These are phyloP conservation scores for Aphis craccivora DNA, from an alignment of 1,140 invertebrate genomes.

Conservation along the genomic window DNA sequence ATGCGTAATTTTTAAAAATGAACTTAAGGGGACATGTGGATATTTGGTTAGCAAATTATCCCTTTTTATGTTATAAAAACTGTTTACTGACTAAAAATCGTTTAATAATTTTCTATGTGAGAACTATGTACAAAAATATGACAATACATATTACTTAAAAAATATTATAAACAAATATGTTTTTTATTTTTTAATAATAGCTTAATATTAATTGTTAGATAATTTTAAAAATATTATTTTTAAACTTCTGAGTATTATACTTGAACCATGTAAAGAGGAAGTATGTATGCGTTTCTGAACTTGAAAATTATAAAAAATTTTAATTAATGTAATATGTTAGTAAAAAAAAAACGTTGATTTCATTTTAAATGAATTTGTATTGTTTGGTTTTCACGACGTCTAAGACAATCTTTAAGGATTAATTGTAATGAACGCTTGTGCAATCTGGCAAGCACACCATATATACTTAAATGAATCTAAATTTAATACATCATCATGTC, in stretches of 20 bases:
- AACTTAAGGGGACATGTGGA: background rate
- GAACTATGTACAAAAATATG: no score
- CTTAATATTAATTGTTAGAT: background rate
- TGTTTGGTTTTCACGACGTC: background rate
- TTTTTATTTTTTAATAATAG: no score
- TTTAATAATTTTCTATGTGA: background rate
- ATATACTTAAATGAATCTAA: conserved; percentile 17
- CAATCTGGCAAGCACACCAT: background rate
- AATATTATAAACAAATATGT: background rate
- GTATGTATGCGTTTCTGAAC: background rate
- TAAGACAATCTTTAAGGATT: background rate
- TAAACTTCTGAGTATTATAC: background rate
- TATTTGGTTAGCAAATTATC: background rate
- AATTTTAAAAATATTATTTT: background rate
- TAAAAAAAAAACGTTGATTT: background rate
- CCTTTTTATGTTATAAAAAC: background rate
- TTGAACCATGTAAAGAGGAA: background rate
- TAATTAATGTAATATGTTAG: background rate
- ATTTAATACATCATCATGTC: background rate
- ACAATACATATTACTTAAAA: background rate
- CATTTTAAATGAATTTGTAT: background rate
- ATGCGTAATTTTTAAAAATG: background rate
- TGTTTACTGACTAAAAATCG: background rate
- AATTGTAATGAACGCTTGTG: background rate
- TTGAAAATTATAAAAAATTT: background rate